Base-by-base conservation (phyloP, 2,797 vertebrate species). In the Xenopus petersii region DNA sequence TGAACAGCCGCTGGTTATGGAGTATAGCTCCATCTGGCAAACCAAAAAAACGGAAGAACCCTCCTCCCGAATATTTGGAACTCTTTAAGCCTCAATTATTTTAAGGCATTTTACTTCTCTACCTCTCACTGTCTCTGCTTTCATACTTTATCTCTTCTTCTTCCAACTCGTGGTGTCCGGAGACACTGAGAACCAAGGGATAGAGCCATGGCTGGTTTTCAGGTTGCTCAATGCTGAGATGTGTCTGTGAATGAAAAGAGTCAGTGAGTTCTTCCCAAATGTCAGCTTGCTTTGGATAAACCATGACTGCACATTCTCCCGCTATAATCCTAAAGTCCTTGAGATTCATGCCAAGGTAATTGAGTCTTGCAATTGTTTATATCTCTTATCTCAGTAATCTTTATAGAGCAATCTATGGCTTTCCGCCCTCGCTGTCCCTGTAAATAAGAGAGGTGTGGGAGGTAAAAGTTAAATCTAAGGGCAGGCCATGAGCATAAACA, bases 381-480 rank as follows among this genome's bases (percentile, higher is more conserved):
- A 54, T 69, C 71, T 68, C 71, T 79, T 79, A 79, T 79, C 77
- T 79, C 62, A 74, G 71, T 46, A 65, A 70, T 79, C 65, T 79
- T 79, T 79, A 79, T 79, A 46, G 71, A 26, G 71, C 77, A 74
- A 79, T 79, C 56, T 74, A 30, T 59, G 48, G 47, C 30, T 24
- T n/a, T 75, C 60, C 47, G 77, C 63, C 71, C 67, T 70, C 64
- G 16, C 54, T 48, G 21, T 65, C 47, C 46, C 62, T 74, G 62
- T 74, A 74, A 79, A 79, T 46, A 24, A 59, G 65, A 54, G 46
- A 74, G 77, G 77, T 26, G 63, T 33, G 36, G 61, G 58, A 79
- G 76, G 76, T 79, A 79, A 79, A 79, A 79, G 76, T 79, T 79
- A 70, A 78, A 67, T 55, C 54, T 70, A 64, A 70, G 71, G 77